Base-by-base conservation (phyloP, 2,797 vertebrate genomes). In the Crenuchus spilurus region DNA sequence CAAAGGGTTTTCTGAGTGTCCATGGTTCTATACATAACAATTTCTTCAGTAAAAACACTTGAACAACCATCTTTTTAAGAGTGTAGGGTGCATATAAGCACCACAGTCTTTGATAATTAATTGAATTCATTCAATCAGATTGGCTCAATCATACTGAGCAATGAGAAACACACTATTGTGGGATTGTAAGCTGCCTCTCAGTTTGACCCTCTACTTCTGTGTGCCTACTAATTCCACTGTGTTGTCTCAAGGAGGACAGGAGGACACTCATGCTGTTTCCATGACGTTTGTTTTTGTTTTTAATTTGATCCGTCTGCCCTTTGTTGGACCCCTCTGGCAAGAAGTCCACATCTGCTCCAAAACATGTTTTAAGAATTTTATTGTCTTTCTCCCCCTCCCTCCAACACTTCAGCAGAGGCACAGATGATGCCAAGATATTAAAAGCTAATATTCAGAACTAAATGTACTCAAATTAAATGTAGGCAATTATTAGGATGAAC, bases 291-390 rank as follows among this genome's bases (percentile, higher is more conserved):
- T 62, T 52, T 72, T 54, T 78, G 69, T 78, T 75, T 73, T 68
- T 76, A 72, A 72, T 72, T 71, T 39, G 70, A 69, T 60, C 37
- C 30, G 22, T 8, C 61, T 18, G 49, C 71, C 52, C 51, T 74
- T 52, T 60, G 9, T 14, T 62, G n/a, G 54, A 44, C 70, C 73
- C 80, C 76, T 70, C 26, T 8, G 57, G 74, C 74, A 58, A 66
- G 33, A 70, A 58, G 13, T 24, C 22, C 74, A 74, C 77, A 79
- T 76, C 70, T 82, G 77, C 74, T 79, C 70, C 41, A 35, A 65
- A 46, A 39, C 51, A 41, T 16, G 0, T 72, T 46, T 68, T 58
- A 74, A 63, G 26, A n/a, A 73, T 54, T 57, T 74, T 77, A 70
- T 76, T 67, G 71, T 63, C 61, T 14, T 61, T 57, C 51, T 65